Conservation (phyloP, 1,140 invertebrate genomes). For the Drosophila truncata region DNA sequence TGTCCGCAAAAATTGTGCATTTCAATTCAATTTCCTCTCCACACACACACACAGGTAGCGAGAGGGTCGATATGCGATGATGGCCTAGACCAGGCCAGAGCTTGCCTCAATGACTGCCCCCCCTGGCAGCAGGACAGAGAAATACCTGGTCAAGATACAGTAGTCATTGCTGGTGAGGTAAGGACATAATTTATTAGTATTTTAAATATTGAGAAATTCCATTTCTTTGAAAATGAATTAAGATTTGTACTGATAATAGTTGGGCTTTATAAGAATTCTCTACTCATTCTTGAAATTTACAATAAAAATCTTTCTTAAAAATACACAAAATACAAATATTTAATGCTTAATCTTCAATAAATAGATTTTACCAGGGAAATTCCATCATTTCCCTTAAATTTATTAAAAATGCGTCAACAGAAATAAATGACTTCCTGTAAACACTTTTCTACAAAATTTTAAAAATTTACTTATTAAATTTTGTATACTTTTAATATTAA, state of each 20-base stretch:
- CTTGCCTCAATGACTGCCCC: constrained; percentile 51
- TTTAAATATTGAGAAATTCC: no score
- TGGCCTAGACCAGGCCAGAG: constrained; percentile 27
- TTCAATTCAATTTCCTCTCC: constrained; percentile 80
- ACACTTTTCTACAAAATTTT: neutral
- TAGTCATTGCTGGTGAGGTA: constrained; percentile 1
- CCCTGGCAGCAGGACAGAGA: constrained; percentile 11
- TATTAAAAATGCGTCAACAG: neutral
- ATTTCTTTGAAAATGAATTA: no score
- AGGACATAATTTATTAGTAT: no score
- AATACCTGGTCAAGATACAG: constrained; percentile 42
- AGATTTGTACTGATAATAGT: no score
- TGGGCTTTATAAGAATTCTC: no score
- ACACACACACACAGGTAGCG: constrained; percentile 8
- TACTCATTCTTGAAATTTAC: no score
- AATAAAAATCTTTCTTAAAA: no score
- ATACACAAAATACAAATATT: no score
- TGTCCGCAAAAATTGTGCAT: constrained; percentile 64
- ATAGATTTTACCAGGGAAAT: neutral
- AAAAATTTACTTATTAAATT: no score
- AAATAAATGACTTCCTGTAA: neutral
- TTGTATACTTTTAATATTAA: neutral
- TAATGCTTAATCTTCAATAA: neutral
- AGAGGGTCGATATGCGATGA: constrained; percentile 7
- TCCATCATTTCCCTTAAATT: neutral